Conservation (phyloP, 1,140 invertebrate genomes). For the Elysia chlorotica region DNA sequence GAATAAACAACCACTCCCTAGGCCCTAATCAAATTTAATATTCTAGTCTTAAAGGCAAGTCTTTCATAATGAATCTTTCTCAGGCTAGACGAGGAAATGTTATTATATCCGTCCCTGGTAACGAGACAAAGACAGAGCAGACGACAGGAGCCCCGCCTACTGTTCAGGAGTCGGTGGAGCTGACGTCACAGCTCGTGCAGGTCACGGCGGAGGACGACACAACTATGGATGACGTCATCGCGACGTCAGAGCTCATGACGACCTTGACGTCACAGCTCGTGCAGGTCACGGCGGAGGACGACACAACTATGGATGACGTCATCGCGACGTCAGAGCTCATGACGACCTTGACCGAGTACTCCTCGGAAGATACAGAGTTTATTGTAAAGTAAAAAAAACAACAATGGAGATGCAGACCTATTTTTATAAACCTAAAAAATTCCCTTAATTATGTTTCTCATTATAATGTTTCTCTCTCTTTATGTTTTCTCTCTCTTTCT, state of each 20-base stretch:
- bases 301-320: conserved; percentile 27
- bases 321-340: conserved; percentile 26
- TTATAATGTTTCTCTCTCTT: neutral
- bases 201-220: conserved; percentile 24
- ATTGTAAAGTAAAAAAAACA: conserved; percentile 17
- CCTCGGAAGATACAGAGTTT: neutral
- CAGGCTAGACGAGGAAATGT: too few relatives aligned
- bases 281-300: conserved; percentile 20
- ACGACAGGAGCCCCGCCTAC: neutral
- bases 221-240: conserved; percentile 24
- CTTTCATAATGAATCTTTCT: too few relatives aligned
- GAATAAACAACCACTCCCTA: too few relatives aligned
- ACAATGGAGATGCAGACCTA: conserved; percentile 9
- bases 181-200: conserved; percentile 19
- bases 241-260: too few relatives aligned
- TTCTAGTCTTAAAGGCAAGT: too few relatives aligned
- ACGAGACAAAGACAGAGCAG: too few relatives aligned
- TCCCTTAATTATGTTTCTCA: neutral
- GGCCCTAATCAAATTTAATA: too few relatives aligned
- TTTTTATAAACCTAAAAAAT: neutral
- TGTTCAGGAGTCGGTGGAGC: conserved; percentile 11
- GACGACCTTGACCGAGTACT: conserved; percentile 9
- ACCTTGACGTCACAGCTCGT: conserved; percentile 21
- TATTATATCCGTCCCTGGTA: too few relatives aligned
- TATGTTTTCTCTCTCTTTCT: too few relatives aligned